A percentile compares a stretch with the other conserved stretches of the same genome.
Evolutionary conservation across 2,888 invertebrate species (phyloP).

Genomic region (Eristalinus aeneus): DNA sequence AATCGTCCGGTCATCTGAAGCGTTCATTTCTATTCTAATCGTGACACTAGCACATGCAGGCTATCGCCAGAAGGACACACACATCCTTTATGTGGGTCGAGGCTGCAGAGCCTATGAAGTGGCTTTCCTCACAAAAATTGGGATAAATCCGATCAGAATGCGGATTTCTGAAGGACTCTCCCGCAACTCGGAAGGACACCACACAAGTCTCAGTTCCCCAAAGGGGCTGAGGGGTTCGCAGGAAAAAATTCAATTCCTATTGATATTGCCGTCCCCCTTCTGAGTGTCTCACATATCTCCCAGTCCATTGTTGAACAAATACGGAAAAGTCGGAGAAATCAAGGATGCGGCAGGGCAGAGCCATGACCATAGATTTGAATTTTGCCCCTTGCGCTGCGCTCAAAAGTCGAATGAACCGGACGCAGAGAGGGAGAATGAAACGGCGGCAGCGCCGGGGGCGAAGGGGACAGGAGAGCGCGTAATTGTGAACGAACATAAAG

Average conservation of each 20-base stretch:
- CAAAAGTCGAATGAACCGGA: constrained; percentile 50
- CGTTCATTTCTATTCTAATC: constrained; percentile 58
- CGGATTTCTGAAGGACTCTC: constrained; percentile 33
- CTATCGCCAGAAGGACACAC: constrained; percentile 19
- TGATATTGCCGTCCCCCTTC: constrained; percentile 11
- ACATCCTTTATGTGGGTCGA: neutral
- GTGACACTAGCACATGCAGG: constrained; percentile 27
- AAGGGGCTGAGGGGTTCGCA: neutral
- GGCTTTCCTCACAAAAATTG: neutral
- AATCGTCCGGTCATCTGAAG: constrained; percentile 59
- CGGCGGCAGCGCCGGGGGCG: neutral
- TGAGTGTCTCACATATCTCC: constrained; percentile 21
- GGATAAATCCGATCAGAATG: neutral
- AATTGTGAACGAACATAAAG: constrained; percentile 37
- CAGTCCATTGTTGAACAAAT: constrained; percentile 25
- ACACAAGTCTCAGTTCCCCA: neutral
- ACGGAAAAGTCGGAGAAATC: neutral
- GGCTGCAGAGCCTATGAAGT: neutral
- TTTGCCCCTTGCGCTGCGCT: constrained; percentile 1
- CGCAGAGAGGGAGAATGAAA: constrained; percentile 32
- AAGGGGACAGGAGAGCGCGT: neutral
- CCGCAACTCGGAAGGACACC: constrained; percentile 24
- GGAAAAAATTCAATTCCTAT: constrained; percentile 47
- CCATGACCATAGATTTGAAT: constrained; percentile 49
- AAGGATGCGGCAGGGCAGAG: neutral